phyloP scores from a whole-genome alignment of 2,113 vertebrate genomes.

The Tautogolabrus adspersus region DNA sequence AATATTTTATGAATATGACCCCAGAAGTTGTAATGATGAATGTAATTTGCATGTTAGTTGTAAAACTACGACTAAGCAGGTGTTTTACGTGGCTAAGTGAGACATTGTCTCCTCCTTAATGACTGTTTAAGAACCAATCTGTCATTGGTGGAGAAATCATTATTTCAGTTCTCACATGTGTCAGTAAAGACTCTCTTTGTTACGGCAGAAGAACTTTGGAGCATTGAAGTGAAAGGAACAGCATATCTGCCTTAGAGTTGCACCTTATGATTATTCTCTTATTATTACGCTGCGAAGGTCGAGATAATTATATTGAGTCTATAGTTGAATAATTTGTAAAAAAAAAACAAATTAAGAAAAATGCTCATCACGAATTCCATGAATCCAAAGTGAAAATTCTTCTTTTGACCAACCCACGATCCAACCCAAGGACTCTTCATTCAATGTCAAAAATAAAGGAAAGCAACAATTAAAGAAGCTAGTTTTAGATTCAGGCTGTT shows the following conservation, averaged over 20 bases:
- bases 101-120: conserved; percentile 60
- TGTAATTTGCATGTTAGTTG: conserved; percentile 61
- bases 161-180: conserved; percentile 11
- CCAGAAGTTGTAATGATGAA: conserved; percentile 70
- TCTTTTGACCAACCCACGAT: background rate
- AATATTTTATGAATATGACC: conserved; percentile 81
- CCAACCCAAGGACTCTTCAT: background rate
- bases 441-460: background rate
- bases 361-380: background rate
- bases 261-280: background rate
- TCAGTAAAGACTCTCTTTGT: background rate
- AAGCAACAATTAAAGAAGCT: background rate
- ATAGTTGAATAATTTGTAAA: no score
- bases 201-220: background rate
- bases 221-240: background rate
- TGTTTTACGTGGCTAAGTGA: conserved; percentile 57
- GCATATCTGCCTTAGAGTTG: background rate
- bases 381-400: background rate
- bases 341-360: background rate
- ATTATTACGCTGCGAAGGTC: background rate
- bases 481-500: no score
- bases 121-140: conserved; percentile 61
- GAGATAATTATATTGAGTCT: no score
- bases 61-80: conserved; percentile 68
- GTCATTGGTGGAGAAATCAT: conserved; percentile 48